A percentile compares a stretch with the other conserved stretches of the same genome.
phyloP scores from a whole-genome alignment of 2,888 invertebrate species.

The Drosophila dives region DNA sequence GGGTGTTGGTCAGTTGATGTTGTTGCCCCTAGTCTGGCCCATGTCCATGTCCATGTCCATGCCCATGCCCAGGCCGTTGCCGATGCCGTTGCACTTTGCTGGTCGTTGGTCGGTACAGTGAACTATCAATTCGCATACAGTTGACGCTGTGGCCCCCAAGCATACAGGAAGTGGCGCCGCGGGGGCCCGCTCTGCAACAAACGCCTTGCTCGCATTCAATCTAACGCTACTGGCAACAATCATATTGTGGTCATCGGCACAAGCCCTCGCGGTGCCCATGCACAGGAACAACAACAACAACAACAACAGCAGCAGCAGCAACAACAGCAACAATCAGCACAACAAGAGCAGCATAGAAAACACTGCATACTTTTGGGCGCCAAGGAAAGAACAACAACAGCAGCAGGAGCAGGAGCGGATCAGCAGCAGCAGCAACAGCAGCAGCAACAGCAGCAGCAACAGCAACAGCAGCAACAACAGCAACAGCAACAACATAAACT shows the following conservation, averaged over 20 bases:
- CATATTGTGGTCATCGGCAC: slow-evolving; percentile 73
- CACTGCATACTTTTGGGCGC: slow-evolving; percentile 61
- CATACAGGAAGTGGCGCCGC: slow-evolving; percentile 84
- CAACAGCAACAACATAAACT: slow-evolving; percentile 31
- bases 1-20: slow-evolving; percentile 21
- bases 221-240: slow-evolving; percentile 80
- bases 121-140: slow-evolving; percentile 76
- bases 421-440: slow-evolving; percentile 11
- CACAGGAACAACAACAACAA: slow-evolving; percentile 34
- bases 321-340: slow-evolving; percentile 35
- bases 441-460: slow-evolving; percentile 21
- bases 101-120: slow-evolving; percentile 52
- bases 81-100: background rate
- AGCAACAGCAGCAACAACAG: slow-evolving; percentile 11
- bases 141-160: slow-evolving; percentile 85
- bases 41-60: background rate
- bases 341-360: slow-evolving; percentile 21
- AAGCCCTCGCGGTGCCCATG: slow-evolving; percentile 84
- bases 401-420: slow-evolving; percentile 9
- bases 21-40: slow-evolving; percentile 9
- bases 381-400: slow-evolving; percentile 11
- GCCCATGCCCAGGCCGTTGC: background rate
- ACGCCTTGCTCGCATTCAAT: slow-evolving; percentile 72
- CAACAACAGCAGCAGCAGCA: slow-evolving; percentile 27
- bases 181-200: slow-evolving; percentile 83